phyloP scores from a whole-genome alignment of 2,888 invertebrate species.

The Leptinotarsa juncta region DNA sequence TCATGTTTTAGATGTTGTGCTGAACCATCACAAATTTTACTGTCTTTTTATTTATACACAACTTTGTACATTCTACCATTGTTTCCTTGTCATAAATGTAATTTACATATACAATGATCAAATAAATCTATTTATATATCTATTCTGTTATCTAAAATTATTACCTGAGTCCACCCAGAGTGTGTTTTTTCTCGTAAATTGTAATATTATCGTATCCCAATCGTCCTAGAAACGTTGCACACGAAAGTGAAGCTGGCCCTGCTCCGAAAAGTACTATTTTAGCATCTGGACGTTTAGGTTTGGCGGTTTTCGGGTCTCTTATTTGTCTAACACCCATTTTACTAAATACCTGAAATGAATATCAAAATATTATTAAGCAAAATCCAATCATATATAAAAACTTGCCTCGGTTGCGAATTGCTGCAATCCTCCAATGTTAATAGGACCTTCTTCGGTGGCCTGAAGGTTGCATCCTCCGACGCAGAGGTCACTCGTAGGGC shows the following conservation, averaged over 20 bases:
- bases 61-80: no score
- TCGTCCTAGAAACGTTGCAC: conserved; percentile 94
- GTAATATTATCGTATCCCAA: conserved; percentile 92
- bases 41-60: no score
- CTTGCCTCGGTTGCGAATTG: conserved; percentile 95
- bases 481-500: conserved; percentile 97
- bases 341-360: conserved; percentile 80
- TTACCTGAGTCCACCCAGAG: conserved; percentile 90
- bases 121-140: no score
- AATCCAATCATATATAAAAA: conserved; percentile 9
- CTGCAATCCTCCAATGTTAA: conserved; percentile 98
- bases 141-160: no score
- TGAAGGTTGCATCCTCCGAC: conserved; percentile 97
- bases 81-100: no score
- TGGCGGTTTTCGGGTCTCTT: conserved; percentile 77
- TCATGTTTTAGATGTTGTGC: no score
- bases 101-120: no score
- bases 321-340: conserved; percentile 93
- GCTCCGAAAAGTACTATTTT: conserved; percentile 92
- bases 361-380: conserved; percentile 7
- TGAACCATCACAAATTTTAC: no score
- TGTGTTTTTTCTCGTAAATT: conserved; percentile 90
- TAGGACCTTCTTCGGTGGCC: conserved; percentile 96
- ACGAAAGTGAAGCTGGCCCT: conserved; percentile 96
- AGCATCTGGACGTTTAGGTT: conserved; percentile 70